Base-by-base conservation (phyloP, 2,888 invertebrate species). In the Xanthia togata region DNA sequence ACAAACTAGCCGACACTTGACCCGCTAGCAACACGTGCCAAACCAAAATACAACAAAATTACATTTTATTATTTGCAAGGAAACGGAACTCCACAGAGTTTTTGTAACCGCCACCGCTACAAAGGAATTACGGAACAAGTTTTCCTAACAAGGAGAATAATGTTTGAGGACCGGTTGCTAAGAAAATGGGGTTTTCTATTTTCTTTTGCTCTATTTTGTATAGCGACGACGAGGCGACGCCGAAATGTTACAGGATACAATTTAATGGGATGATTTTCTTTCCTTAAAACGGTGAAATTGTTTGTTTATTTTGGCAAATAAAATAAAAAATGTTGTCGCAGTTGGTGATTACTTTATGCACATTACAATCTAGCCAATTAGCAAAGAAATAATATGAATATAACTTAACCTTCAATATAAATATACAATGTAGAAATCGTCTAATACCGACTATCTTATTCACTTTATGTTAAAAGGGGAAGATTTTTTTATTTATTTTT, bases 141-240 rank as follows among this genome's bases (percentile, higher is more conserved):
- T 84, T 74, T 70, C 53, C 14, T 70, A 67, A 63, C 74, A 74
- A 73, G 60, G 38, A 41, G 44, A 78, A 78, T 68, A 70, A 83
- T 83, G 26, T 53, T 62, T 65, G 53, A 60, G 12, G 9, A 60
- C 41, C 35, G 23, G 20, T 69, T 55, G 44, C 44, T 50, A 50
- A 65, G 70, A 84, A 78, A 81, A 80, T 55, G 31, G 41, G 31
- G 17, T 50, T 79, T 67, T 63, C 31, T 41, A 41, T 60, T 76
- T 69, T 79, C 4, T 74, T 67, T 65, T 1, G n/a, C 35, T 35
- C 2, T 31, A 23, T 53, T 35, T 81, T 81, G 60, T 64, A 64
- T 41, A n/a, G 50, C 9, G 23, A 41, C 38, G 38, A 38, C 38
- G 38, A 38, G 38, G 47, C 2, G 5, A 1, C 41, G 11, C 5